These are phyloP conservation scores for Sturnus vulgaris DNA, from an alignment of 2,113 vertebrate genomes.

Conservation along the genomic window DNA sequence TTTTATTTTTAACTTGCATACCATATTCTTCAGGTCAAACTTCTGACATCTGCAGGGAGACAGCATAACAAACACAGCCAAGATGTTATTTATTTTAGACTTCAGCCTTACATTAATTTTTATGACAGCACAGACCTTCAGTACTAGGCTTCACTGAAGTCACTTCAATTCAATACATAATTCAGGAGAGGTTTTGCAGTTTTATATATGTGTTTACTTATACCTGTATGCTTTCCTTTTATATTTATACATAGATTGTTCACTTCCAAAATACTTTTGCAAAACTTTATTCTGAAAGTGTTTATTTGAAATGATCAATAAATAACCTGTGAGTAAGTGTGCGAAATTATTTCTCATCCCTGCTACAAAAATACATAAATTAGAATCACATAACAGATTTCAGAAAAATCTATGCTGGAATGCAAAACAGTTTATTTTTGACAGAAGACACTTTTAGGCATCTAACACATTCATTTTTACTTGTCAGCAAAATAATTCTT, in stretches of 20 bases:
- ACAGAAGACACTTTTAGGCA: background rate
- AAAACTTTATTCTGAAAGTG: background rate
- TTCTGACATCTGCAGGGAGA: background rate
- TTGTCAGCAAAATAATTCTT: background rate
- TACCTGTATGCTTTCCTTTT: background rate
- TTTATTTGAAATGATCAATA: background rate
- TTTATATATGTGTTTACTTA: background rate
- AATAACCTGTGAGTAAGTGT: background rate
- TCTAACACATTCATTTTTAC: background rate
- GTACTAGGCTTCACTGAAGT: background rate
- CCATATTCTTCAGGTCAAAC: fast-evolving
- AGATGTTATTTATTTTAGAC: background rate
- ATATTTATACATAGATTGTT: background rate
- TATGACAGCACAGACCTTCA: background rate
- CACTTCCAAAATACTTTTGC: background rate
- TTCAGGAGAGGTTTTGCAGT: background rate
- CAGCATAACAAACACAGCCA: background rate
- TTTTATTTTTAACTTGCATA: background rate
- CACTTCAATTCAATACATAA: background rate
- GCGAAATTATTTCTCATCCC: background rate
- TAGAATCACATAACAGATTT: background rate
- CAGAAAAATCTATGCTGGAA: background rate
- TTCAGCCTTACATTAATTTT: background rate
- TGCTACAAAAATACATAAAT: background rate
- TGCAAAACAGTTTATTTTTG: background rate